Percentiles rank a stretch among this genome's conserved stretches.
These are phyloP conservation scores for Physella acuta DNA, from an alignment of 1,140 invertebrate species.

Conservation along the genomic window DNA sequence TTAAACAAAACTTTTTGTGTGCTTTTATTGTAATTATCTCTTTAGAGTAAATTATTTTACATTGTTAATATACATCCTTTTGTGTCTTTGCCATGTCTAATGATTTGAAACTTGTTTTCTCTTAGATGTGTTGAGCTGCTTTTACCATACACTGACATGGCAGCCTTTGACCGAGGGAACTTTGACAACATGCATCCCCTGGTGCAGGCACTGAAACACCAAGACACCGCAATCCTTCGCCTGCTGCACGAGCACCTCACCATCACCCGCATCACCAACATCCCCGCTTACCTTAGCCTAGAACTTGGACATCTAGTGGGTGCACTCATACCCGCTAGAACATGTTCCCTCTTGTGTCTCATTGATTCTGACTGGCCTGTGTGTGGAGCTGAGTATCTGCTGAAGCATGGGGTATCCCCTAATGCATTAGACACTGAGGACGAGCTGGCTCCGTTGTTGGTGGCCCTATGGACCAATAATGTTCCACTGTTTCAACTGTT, in stretches of 20 bases:
- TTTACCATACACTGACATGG: slow-evolving; percentile 39
- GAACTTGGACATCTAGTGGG: slow-evolving; percentile 22
- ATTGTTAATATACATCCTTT: too few species aligned
- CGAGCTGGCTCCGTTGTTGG: slow-evolving; percentile 43
- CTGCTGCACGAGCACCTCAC: slow-evolving; percentile 33
- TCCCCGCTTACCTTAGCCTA: slow-evolving; percentile 27
- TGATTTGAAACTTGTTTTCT: too few species aligned
- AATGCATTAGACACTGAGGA: slow-evolving; percentile 21
- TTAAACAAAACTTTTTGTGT: too few species aligned
- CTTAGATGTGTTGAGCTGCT: slow-evolving; percentile 42
- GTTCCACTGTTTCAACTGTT: slow-evolving; percentile 37
- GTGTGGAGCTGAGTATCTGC: slow-evolving; percentile 32
- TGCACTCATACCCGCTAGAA: slow-evolving; percentile 27
- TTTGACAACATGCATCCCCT: slow-evolving; percentile 39
- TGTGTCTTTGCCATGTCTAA: too few species aligned
- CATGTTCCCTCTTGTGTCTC: slow-evolving; percentile 38
- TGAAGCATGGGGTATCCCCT: slow-evolving; percentile 31
- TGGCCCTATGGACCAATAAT: slow-evolving; percentile 33
- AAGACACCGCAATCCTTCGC: slow-evolving; percentile 34
- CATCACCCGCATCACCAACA: slow-evolving; percentile 21
- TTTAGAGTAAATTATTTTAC: too few species aligned
- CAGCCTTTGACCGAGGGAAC: slow-evolving; percentile 31
- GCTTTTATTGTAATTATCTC: too few species aligned
- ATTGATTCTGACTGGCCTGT: slow-evolving; percentile 28
- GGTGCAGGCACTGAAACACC: slow-evolving; percentile 31